Conservation (phyloP, 2,113 vertebrate species). For the Oryzias celebensis region DNA sequence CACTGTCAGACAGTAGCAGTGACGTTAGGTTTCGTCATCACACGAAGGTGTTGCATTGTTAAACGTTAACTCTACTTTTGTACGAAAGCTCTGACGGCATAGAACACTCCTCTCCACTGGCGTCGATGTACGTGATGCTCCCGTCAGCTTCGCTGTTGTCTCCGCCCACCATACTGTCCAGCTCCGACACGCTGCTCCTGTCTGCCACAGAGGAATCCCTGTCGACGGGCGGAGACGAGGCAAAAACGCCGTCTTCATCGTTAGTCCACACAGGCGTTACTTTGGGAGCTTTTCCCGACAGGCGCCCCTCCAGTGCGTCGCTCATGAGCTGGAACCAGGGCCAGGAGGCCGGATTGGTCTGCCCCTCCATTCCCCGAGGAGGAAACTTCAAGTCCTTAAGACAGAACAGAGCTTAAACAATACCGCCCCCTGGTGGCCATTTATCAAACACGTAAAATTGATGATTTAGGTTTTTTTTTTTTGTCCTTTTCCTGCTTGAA, state of each 20-base stretch:
- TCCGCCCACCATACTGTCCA: slow-evolving; percentile 52
- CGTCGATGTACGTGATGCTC: slow-evolving; percentile 65
- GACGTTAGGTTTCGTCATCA: too few species aligned
- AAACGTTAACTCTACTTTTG: slow-evolving; percentile 45
- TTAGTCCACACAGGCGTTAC: slow-evolving; percentile 65
- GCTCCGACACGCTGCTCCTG: slow-evolving; percentile 57
- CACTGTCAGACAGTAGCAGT: slow-evolving; percentile 47
- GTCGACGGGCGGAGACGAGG: slow-evolving; percentile 44
- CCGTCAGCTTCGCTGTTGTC: slow-evolving; percentile 37
- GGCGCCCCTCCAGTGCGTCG: slow-evolving; percentile 71
- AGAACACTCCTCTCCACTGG: slow-evolving; percentile 68
- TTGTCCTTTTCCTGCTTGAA: too few species aligned
- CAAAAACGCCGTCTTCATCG: slow-evolving; percentile 61
- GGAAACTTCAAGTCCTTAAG: slow-evolving; percentile 71
- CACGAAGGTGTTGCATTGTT: not conserved
- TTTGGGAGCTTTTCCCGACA: slow-evolving; percentile 57
- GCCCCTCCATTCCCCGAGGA: slow-evolving; percentile 68
- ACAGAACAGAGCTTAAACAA: not conserved
- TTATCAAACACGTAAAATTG: too few species aligned
- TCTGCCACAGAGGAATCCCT: slow-evolving; percentile 49
- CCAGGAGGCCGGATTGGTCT: slow-evolving; percentile 73
- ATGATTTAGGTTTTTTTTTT: too few species aligned
- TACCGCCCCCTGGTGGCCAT: not conserved
- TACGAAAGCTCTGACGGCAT: slow-evolving; percentile 63
- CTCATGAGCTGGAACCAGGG: slow-evolving; percentile 79